A percentile compares a stretch with the other conserved stretches of the same genome.
phyloP scores from a whole-genome alignment of 2,888 invertebrate species.

The Ophion obscuratus region DNA sequence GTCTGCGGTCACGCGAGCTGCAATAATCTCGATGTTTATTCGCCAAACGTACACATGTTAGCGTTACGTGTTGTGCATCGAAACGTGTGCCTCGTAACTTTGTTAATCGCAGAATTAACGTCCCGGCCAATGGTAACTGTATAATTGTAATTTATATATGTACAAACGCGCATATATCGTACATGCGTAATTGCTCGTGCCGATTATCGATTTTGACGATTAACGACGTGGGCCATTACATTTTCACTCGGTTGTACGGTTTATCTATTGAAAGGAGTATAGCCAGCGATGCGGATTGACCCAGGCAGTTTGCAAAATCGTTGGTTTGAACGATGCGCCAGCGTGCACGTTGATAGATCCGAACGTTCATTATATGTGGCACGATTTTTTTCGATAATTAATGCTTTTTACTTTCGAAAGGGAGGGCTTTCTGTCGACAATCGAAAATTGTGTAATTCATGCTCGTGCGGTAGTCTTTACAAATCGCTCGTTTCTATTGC shows the following conservation, averaged over 20 bases:
- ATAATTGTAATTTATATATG: background rate
- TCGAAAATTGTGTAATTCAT: no score
- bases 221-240: constrained; percentile 37
- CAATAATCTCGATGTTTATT: constrained; percentile 51
- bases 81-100: constrained; percentile 34
- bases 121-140: background rate
- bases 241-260: background rate
- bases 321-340: no score
- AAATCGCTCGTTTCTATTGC: no score
- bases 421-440: no score
- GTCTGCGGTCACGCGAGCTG: constrained; percentile 37
- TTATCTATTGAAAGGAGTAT: background rate
- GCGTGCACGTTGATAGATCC: no score
- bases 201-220: constrained; percentile 54
- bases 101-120: constrained; percentile 57
- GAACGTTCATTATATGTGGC: no score
- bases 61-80: constrained; percentile 38
- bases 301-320: no score
- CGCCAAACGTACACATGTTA: constrained; percentile 29
- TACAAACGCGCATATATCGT: background rate
- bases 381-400: no score
- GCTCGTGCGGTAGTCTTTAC: no score
- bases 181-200: constrained; percentile 15
- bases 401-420: no score
- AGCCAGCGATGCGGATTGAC: no score